A percentile compares a stretch with the other conserved stretches of the same genome.
Evolutionary conservation across 2,797 vertebrate species (phyloP).

Genomic region (Diplodus puntazzo): DNA sequence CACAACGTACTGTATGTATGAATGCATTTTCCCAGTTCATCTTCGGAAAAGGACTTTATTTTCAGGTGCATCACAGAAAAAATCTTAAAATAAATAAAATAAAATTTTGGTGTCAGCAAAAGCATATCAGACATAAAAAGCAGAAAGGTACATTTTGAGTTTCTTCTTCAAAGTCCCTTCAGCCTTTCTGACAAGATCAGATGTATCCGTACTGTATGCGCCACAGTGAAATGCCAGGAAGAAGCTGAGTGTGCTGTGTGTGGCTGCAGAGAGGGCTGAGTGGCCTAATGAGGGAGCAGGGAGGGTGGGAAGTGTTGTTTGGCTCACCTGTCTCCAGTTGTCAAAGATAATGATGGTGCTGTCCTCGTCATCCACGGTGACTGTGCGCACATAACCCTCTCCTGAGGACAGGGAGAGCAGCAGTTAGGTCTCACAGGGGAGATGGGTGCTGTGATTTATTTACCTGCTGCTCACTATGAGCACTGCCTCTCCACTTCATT

Average conservation of each 20-base stretch:
- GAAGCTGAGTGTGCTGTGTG: constrained; percentile 19
- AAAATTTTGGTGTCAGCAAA: neutral
- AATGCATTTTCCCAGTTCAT: neutral
- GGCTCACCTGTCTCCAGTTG: constrained; percentile 93
- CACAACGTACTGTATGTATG: neutral
- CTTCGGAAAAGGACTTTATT: neutral
- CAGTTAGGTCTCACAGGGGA: constrained; percentile 60
- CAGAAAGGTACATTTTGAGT: neutral
- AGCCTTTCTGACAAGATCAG: no score
- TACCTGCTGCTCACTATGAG: constrained; percentile 30
- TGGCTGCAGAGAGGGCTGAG: constrained; percentile 38
- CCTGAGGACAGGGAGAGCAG: constrained; percentile 80
- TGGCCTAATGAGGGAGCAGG: constrained; percentile 53
- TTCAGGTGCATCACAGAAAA: neutral
- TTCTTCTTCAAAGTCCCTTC: no score
- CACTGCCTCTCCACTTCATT: constrained; percentile 3
- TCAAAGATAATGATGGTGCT: constrained; percentile 91
- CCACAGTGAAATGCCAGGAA: constrained; percentile 3
- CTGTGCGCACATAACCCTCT: constrained; percentile 88
- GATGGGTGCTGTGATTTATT: constrained; percentile 44
- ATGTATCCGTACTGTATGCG: neutral
- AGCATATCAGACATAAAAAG: neutral
- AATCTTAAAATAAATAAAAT: neutral
- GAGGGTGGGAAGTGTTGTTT: constrained; percentile 53
- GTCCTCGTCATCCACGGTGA: constrained; percentile 91